Percentiles rank a stretch among this genome's conserved stretches.
Evolutionary conservation across 2,888 invertebrate species (phyloP).

Genomic region (Argynnis bischoffii): DNA sequence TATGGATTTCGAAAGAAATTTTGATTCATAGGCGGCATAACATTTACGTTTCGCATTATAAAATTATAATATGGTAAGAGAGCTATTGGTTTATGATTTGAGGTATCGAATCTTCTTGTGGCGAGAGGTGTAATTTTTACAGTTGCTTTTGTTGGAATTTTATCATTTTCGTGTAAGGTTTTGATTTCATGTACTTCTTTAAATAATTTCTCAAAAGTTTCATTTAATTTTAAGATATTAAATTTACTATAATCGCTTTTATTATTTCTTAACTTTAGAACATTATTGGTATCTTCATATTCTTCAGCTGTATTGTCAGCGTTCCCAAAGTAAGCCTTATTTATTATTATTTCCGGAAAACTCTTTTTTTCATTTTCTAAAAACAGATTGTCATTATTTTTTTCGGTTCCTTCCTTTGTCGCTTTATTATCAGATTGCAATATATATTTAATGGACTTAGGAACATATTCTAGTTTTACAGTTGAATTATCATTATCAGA

Average conservation of each 20-base stretch:
- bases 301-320: neutral
- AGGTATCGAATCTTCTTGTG: neutral
- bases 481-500: constrained; percentile 7
- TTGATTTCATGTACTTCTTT: constrained; percentile 34
- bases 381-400: neutral
- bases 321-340: neutral
- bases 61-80: constrained; percentile 1
- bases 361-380: neutral
- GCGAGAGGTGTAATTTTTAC: neutral
- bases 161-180: constrained; percentile 6
- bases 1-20: neutral
- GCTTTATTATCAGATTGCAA: neutral
- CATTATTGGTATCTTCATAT: neutral
- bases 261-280: neutral
- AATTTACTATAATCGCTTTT: neutral
- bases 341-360: neutral
- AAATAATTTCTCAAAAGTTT: constrained; percentile 31
- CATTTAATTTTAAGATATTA: constrained; percentile 8
- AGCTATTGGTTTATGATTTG: neutral
- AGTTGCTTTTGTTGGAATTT: neutral
- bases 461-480: constrained; percentile 14
- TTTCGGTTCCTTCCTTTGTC: neutral
- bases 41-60: constrained; percentile 2
- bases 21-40: neutral
- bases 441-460: constrained; percentile 11